These are phyloP conservation scores for Diadumene lineata DNA, from an alignment of 92 coral and sea anemone species.

Conservation along the genomic window DNA sequence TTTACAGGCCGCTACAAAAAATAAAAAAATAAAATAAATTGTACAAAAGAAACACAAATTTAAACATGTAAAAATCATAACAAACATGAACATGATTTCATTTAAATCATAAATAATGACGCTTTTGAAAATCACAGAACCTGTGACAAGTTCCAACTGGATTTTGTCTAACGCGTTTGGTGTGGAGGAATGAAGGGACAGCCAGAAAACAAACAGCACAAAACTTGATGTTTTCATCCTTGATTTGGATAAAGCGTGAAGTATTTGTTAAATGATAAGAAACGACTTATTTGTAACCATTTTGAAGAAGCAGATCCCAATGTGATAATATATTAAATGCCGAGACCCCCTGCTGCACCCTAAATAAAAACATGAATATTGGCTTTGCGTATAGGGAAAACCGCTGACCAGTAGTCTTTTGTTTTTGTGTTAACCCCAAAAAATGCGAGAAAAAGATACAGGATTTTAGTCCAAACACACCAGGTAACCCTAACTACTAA, in stretches of 20 bases:
- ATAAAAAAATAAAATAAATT: too few species aligned
- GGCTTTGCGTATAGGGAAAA: neutral
- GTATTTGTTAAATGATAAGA: neutral
- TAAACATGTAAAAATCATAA: neutral
- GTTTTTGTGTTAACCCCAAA: neutral
- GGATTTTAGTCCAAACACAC: too few species aligned
- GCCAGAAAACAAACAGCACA: slow-evolving; percentile 1
- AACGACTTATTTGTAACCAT: slow-evolving; percentile 8
- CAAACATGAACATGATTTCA: neutral
- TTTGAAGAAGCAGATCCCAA: neutral
- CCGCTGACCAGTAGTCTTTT: slow-evolving; percentile 24
- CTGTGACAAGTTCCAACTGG: slow-evolving; percentile 38
- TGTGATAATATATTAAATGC: slow-evolving; percentile 15
- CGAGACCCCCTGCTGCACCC: slow-evolving; percentile 12
- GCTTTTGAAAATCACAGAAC: slow-evolving; percentile 13
- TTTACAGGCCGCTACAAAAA: slow-evolving; percentile 66
- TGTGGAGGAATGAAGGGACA: neutral
- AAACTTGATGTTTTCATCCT: neutral
- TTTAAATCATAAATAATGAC: neutral
- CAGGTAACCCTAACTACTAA: too few species aligned
- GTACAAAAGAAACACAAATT: neutral
- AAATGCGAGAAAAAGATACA: too few species aligned
- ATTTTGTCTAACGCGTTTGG: slow-evolving; percentile 3
- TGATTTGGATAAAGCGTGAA: neutral
- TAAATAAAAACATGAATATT: slow-evolving; percentile 3